phyloP scores from a whole-genome alignment of 1,140 invertebrate species.

The Drosophila erecta region DNA sequence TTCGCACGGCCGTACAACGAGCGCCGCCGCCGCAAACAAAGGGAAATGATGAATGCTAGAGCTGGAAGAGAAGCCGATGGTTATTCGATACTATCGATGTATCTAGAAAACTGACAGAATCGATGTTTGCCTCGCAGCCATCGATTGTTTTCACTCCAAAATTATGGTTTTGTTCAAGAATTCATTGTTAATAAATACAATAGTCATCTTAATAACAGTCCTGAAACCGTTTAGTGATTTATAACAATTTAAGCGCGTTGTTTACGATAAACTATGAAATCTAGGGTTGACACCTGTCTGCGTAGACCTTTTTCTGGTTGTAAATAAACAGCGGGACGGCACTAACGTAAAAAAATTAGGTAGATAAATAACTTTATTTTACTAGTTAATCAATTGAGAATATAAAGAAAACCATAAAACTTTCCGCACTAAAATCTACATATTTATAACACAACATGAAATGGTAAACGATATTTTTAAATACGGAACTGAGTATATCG shows the following conservation, averaged over 20 bases:
- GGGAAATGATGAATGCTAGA: slow-evolving; percentile 65
- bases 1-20: slow-evolving; percentile 77
- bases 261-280: background rate
- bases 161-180: too few species aligned
- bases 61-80: background rate
- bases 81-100: slow-evolving; percentile 1
- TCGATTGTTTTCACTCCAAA: too few species aligned
- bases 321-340: background rate
- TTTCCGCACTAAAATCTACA: background rate
- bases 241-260: background rate
- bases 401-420: too few species aligned
- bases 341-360: too few species aligned
- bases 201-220: too few species aligned
- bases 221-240: too few species aligned
- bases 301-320: background rate
- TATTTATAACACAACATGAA: background rate
- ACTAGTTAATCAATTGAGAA: too few species aligned
- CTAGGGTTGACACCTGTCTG: slow-evolving; percentile 18
- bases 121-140: too few species aligned
- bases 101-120: too few species aligned
- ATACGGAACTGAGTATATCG: slow-evolving; percentile 1
- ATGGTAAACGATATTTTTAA: background rate
- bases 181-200: too few species aligned
- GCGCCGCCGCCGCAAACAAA: slow-evolving; percentile 76
- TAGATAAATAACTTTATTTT: background rate